phyloP scores from a whole-genome alignment of 2,888 invertebrate genomes.

The Drosophila infuscata region DNA sequence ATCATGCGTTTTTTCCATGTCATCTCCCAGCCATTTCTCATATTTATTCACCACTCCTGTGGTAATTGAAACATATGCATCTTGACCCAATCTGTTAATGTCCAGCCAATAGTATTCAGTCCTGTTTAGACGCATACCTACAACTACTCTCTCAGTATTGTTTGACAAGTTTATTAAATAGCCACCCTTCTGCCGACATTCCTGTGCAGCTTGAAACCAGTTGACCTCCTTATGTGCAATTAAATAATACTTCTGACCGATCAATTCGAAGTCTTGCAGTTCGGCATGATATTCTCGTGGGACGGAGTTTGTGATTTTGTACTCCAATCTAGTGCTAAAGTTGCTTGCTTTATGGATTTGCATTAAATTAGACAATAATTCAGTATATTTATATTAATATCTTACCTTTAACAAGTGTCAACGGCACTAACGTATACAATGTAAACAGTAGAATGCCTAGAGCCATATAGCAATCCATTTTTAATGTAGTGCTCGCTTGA shows the following conservation, averaged over 20 bases:
- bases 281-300: background rate
- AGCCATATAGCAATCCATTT: constrained; percentile 22
- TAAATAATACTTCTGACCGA: constrained; percentile 34
- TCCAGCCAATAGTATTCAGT: constrained; percentile 39
- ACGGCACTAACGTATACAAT: background rate
- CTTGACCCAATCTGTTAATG: constrained; percentile 39
- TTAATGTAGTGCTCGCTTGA: background rate
- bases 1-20: background rate
- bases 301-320: constrained; percentile 21
- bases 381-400: background rate
- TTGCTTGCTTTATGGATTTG: constrained; percentile 4
- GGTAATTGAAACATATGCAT: constrained; percentile 31
- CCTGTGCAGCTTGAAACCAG: constrained; percentile 45
- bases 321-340: constrained; percentile 36
- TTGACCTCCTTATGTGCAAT: constrained; percentile 16
- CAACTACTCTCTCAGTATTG: constrained; percentile 5
- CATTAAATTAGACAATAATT: background rate
- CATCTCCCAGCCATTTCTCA: constrained; percentile 10
- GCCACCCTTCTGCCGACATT: constrained; percentile 31
- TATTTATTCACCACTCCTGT: constrained; percentile 22
- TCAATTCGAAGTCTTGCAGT: constrained; percentile 25
- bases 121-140: constrained; percentile 13
- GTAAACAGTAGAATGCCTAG: constrained; percentile 5
- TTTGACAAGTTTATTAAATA: constrained; percentile 27
- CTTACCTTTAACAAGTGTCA: constrained; percentile 21